Conservation (phyloP, 2,888 invertebrate genomes). For the Boloria selene region DNA sequence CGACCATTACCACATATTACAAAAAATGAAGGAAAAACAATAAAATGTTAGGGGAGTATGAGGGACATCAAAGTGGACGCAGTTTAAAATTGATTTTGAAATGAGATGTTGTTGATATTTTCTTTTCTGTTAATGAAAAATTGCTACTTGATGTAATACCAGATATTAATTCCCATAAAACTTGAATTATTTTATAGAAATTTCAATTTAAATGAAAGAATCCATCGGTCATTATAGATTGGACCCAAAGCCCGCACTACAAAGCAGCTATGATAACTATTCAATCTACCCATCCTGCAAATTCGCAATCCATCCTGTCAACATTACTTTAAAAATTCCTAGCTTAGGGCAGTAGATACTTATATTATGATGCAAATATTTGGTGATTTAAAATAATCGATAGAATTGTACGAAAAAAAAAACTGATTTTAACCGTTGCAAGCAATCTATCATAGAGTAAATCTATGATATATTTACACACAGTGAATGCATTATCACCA, state of each 20-base stretch:
- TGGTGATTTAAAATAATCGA: conserved; percentile 18
- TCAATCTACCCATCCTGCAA: conserved; percentile 48
- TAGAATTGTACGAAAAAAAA: conserved; percentile 26
- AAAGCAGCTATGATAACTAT: conserved; percentile 69
- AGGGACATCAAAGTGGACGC: conserved; percentile 60
- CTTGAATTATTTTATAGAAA: conserved; percentile 49
- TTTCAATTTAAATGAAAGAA: conserved; percentile 65
- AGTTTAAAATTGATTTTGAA: conserved; percentile 71
- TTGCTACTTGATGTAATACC: too few relatives aligned
- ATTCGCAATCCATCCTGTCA: conserved; percentile 38
- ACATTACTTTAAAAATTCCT: conserved; percentile 55
- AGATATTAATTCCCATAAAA: conserved; percentile 15
- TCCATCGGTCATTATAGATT: conserved; percentile 50
- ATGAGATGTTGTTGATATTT: conserved; percentile 36
- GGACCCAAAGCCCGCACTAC: conserved; percentile 50
- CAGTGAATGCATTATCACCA: conserved; percentile 78
- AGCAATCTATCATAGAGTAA: conserved; percentile 77
- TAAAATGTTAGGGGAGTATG: conserved; percentile 61
- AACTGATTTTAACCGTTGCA: conserved; percentile 50
- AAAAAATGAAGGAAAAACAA: conserved; percentile 80
- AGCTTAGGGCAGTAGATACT: conserved; percentile 47
- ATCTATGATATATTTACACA: conserved; percentile 82
- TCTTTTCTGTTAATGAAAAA: background rate
- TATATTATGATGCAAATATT: conserved; percentile 17
- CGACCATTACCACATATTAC: conserved; percentile 82